phyloP scores from a whole-genome alignment of 2,797 vertebrate genomes.

The Valencia hispanica region DNA sequence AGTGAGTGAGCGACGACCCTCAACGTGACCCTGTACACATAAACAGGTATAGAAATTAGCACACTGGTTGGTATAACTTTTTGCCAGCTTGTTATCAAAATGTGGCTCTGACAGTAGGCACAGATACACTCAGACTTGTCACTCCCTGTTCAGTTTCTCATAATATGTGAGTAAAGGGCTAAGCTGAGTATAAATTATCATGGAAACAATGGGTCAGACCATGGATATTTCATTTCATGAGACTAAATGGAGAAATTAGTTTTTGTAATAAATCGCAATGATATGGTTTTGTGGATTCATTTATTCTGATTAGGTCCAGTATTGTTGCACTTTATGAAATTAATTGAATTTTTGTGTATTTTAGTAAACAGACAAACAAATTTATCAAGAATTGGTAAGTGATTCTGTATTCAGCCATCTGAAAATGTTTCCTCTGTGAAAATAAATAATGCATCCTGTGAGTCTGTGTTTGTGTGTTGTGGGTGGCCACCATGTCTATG shows the following conservation, averaged over 20 bases:
- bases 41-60: neutral
- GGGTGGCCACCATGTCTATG: slow-evolving; percentile 22
- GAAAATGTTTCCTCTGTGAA: slow-evolving; percentile 24
- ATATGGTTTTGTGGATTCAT: slow-evolving; percentile 75
- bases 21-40: neutral
- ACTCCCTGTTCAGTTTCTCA: slow-evolving; percentile 32
- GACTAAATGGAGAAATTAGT: slow-evolving; percentile 64
- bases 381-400: slow-evolving; percentile 74
- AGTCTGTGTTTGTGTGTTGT: slow-evolving; percentile 8
- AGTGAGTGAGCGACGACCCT: neutral
- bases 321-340: slow-evolving; percentile 77
- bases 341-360: slow-evolving; percentile 74
- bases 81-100: neutral
- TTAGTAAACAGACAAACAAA: slow-evolving; percentile 70
- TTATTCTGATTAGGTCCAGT: slow-evolving; percentile 76
- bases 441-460: slow-evolving; percentile 22
- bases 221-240: slow-evolving; percentile 55
- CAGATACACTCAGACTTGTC: slow-evolving; percentile 12
- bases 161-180: slow-evolving; percentile 30
- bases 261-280: slow-evolving; percentile 75
- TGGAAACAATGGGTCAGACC: slow-evolving; percentile 57
- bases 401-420: slow-evolving; percentile 56
- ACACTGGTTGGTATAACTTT: neutral
- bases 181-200: slow-evolving; percentile 39
- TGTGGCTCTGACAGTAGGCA: slow-evolving; percentile 1